Evolutionary conservation across 2,797 vertebrate species (phyloP), one percentile per base, ranked within the genome.

Genomic region (Pipistrellus nathusii): DNA sequence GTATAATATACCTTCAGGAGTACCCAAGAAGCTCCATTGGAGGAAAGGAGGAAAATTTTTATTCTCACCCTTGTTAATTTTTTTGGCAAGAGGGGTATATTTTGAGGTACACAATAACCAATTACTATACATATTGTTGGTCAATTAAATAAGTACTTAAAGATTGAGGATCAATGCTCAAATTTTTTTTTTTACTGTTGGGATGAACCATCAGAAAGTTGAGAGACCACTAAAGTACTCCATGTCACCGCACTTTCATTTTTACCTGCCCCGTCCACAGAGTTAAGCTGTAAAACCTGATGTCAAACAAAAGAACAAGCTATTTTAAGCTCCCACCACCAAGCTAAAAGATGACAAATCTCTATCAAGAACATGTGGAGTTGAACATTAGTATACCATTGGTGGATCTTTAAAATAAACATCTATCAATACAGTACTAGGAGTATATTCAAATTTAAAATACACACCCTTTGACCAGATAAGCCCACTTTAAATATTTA

Each of bases 131-230:
- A 57, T 82, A 92, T 18, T 76, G 23, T 78, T 41, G 71, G 13
- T 78, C 95, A 94, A 78, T 41, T 80, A 93, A 87, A 77, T 82
- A 83, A 86, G 75, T 71, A 87, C 27, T 73, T 82, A 92, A 48
- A 25, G 27, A 69, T 8, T 92, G 51, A 90, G 38, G 32, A 78
- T 90, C 89, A 87, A 78, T 35, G n/a, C n/a, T 72, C 76, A 64
- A 53, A 53, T 18, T 38, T 38, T 14, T 21, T 62, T 69, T 91
- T 87, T 72, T 62, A 88, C 21, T 81, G 35, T 62, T 72, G 23
- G n/a, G 14, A 20, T n/a, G 10, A 77, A 25, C 15, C 68, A 86
- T 46, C 84, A 88, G 88, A 95, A 95, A 93, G 48, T 90, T 92
- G 92, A 46, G 53, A 85, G 8, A 85, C 17, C 38, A 72, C 17